Evolutionary conservation across 2,888 invertebrate species (phyloP).

Genomic region (Lasioglossum oenotherae): DNA sequence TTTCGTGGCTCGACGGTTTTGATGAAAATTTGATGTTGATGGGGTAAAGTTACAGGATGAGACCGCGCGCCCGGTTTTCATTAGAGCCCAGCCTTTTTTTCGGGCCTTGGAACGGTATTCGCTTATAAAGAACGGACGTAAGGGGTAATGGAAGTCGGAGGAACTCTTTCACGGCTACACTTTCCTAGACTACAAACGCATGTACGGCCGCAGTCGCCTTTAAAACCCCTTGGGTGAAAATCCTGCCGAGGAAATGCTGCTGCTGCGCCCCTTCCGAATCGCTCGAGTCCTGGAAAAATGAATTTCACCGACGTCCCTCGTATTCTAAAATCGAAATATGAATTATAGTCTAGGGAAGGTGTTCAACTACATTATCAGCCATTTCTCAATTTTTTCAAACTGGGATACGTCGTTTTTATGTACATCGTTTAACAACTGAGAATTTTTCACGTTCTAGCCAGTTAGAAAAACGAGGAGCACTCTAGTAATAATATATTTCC

Average conservation of each 20-base stretch:
- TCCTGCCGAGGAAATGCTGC: neutral
- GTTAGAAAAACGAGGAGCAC: neutral
- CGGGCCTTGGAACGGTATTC: neutral
- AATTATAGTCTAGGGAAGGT: neutral
- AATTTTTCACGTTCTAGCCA: too few species aligned
- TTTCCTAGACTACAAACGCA: neutral
- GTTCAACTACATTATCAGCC: neutral
- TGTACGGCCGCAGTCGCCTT: neutral
- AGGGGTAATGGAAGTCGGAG: constrained; percentile 1
- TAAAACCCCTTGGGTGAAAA: neutral
- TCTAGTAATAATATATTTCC: neutral
- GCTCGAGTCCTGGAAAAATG: neutral
- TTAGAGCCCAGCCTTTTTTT: constrained; percentile 10
- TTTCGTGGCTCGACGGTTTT: constrained; percentile 23
- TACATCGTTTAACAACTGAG: too few species aligned
- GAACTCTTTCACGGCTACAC: constrained; percentile 7
- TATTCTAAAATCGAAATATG: neutral
- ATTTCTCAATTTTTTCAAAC: neutral
- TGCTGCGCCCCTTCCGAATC: neutral
- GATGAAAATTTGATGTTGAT: constrained; percentile 30
- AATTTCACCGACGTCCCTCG: neutral
- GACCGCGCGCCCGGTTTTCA: neutral
- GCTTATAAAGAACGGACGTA: constrained; percentile 9
- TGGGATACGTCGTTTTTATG: neutral
- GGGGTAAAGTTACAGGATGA: neutral